Evolutionary conservation across 1,140 invertebrate genomes (phyloP), one percentile per base, ranked within the genome.

Genomic region (Lucilia cuprina): DNA sequence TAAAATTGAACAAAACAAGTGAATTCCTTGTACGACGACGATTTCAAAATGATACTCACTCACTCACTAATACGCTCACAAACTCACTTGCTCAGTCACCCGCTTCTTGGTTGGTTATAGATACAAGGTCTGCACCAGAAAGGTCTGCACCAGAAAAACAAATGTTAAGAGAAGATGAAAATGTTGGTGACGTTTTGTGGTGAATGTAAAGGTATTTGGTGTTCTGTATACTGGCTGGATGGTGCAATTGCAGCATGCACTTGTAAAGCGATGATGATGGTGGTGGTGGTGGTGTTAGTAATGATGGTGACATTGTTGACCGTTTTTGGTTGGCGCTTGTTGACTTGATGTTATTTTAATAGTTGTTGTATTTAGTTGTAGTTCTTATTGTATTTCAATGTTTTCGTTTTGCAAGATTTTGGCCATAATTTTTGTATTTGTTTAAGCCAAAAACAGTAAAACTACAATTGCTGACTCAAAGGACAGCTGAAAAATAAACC

Each of bases 1-100:
- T 80, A 80, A 80, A 80, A 80, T 80, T 80, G 41, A 80, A 80
- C 77, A 80, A 80, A 80, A 80, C 77, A 80, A 80, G 77, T 80
- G 77, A 80, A 80, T 80, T 80, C 77, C 77, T 80, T 80, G 77
- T 80, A 49, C 14, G 17, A 70, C 60, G 14, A 65, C 65, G 19
- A 70, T 70, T 70, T 70, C 65, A 70, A 70, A 70, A 19, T 70
- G 65, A 19, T 70, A 60, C 19, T 70, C 19, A 21, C 55, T 60
- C 21, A 70, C 65, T 70, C 65, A 10, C 65, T 70, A 21, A 10
- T 21, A 21, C 17, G 17, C 60, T 70, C 60, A 70, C 13, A n/a
- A 65, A 65, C 17, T 70, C 19, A 70, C n/a, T 19, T 7, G 65
- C 65, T 70, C 65, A 21, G 65, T 70, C 19, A 70, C 19, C n/a